Base-by-base conservation (phyloP, 2,797 vertebrate species). In the Coregonus sp. region DNA sequence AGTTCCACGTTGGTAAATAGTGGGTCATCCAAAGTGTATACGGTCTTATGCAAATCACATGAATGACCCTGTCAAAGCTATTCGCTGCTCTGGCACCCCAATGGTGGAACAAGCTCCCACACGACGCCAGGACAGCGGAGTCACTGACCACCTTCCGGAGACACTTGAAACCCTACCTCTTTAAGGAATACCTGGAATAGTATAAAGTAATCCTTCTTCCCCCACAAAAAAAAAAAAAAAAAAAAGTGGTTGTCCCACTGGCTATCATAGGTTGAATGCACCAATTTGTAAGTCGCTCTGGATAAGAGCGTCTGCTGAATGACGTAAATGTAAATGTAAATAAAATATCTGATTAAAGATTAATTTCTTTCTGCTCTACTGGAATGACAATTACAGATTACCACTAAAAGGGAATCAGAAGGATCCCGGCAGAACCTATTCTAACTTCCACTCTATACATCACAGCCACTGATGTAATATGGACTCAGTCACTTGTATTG, bases 401-500 rank as follows among this genome's bases (percentile, higher is more conserved):
- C 71, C 25, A 11, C 25, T 5, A n/a, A 40, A 31, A 14, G 29
- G 31, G 71, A 7, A 6, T 29, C 5, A 31, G 20, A 54, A 2
- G 4, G 9, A 31, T 54, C 50, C 25, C 50, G 4, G 50, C 70
- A 31, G 50, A 54, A 25, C 70, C 50, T 47, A 54, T 72, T 56
- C 51, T 72, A 51, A 72, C 71, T 54, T 72, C 15, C 20, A 72
- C 71, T 72, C 71, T 54, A 72, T 72, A 54, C 50, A 72, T 72
- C 71, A 54, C 50, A 14, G 50, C 51, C 71, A 56, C 25, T 54
- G 50, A 52, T 72, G 50, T 37, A 72, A 72, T 72, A 72, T 56
- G 71, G 71, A 72, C 71, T 72, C 71, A 72, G 71, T 72, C 71
- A 72, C 71, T 72, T 54, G 71, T 72, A 72, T 72, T 72, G 71